A percentile compares a stretch with the other conserved stretches of the same genome.
phyloP scores from a whole-genome alignment of 2,888 invertebrate genomes.

The Oasisia sp. region DNA sequence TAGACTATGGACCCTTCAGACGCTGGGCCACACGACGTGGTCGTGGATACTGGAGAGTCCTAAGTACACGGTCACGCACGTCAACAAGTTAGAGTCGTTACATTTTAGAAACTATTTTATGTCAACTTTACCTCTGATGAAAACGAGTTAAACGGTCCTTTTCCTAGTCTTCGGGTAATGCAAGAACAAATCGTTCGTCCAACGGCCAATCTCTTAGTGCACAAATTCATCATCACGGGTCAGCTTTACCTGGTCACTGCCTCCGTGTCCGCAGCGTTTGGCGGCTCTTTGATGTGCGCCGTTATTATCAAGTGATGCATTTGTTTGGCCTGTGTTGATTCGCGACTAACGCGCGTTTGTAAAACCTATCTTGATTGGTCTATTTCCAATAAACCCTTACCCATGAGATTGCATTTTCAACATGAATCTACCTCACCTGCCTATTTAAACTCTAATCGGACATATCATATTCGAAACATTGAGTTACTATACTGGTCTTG shows the following conservation, averaged over 20 bases:
- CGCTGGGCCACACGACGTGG: neutral
- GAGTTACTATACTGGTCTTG: neutral
- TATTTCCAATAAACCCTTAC: neutral
- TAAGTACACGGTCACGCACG: neutral
- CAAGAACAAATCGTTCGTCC: neutral
- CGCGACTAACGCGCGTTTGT: neutral
- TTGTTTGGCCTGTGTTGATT: neutral
- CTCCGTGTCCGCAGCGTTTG: neutral
- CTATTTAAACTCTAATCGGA: neutral
- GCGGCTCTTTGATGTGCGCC: neutral
- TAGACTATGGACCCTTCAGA: neutral
- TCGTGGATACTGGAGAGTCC: too few relatives aligned
- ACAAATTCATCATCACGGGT: neutral
- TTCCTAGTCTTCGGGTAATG: neutral
- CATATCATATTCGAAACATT: neutral
- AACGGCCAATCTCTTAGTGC: neutral
- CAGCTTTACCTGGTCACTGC: neutral
- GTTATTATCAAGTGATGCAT: neutral
- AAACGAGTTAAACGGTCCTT: neutral
- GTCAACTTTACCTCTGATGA: constrained; percentile 13
- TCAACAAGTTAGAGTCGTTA: neutral
- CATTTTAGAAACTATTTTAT: neutral
- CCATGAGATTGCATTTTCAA: neutral
- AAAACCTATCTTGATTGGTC: neutral
- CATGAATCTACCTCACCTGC: neutral